A percentile compares a stretch with the other conserved stretches of the same genome.
Conservation (phyloP, 1,140 invertebrate species). For the Carposina sasakii region DNA sequence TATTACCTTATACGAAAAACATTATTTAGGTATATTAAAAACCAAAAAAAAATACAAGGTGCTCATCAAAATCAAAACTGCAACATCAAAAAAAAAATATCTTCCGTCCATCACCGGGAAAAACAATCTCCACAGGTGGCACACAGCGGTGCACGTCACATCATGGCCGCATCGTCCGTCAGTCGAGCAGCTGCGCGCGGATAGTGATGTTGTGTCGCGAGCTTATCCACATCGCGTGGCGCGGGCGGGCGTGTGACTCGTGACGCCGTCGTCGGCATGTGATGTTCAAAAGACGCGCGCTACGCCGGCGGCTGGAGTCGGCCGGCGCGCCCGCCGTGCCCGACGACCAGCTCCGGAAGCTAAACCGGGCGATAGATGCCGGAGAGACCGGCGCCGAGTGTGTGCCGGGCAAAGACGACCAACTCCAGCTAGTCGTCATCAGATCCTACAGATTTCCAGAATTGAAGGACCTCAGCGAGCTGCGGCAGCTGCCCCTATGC, state of each 20-base stretch:
- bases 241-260: conserved; percentile 36
- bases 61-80: too few relatives aligned
- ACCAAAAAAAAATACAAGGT: too few relatives aligned
- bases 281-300: conserved; percentile 65
- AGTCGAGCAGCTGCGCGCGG: conserved; percentile 47
- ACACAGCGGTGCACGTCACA: conserved; percentile 28
- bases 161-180: conserved; percentile 26
- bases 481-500: conserved; percentile 81
- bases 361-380: conserved; percentile 48
- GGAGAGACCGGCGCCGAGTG: conserved; percentile 40
- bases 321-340: conserved; percentile 45
- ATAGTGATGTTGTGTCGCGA: conserved; percentile 36
- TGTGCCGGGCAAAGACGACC: conserved; percentile 32
- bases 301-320: conserved; percentile 59
- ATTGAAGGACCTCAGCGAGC: conserved; percentile 74
- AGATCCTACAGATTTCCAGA: conserved; percentile 83
- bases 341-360: conserved; percentile 43
- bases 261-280: conserved; percentile 54
- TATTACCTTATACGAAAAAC: too few relatives aligned
- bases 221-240: conserved; percentile 31
- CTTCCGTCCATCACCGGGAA: too few relatives aligned
- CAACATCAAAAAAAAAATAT: too few relatives aligned
- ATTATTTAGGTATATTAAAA: too few relatives aligned
- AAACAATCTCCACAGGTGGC: too few relatives aligned
- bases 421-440: conserved; percentile 53